phyloP scores from a whole-genome alignment of 2,113 vertebrate species.

The Amphiprion percula region DNA sequence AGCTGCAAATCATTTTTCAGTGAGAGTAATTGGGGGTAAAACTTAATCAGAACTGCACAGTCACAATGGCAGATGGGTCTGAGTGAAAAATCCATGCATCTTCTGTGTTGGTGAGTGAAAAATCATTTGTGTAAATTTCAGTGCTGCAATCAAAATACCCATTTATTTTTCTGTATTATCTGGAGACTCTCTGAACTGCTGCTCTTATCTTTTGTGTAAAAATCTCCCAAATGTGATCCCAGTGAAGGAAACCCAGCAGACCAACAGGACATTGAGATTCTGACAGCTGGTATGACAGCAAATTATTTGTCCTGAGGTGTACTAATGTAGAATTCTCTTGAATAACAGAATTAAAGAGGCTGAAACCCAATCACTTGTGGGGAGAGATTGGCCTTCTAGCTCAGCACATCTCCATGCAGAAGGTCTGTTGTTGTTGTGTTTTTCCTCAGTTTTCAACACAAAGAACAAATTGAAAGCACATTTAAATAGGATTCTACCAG shows the following conservation, averaged over 20 bases:
- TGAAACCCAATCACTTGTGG: no score
- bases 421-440: not conserved
- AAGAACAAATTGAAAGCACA: not conserved
- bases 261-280: not conserved
- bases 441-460: not conserved
- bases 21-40: not conserved
- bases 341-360: no score
- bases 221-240: not conserved
- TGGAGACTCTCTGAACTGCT: not conserved
- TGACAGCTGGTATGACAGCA: not conserved
- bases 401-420: not conserved
- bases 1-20: no score
- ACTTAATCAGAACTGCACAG: not conserved
- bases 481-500: not conserved
- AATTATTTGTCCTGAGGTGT: not conserved
- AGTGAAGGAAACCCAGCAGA: constrained; percentile 5
- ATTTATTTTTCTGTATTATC: not conserved
- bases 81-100: not conserved
- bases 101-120: not conserved
- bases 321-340: not conserved
- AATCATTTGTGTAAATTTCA: constrained; percentile 6
- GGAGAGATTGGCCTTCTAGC: no score
- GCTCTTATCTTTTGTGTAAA: constrained; percentile 21
- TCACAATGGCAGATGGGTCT: not conserved
- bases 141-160: constrained; percentile 1